Evolutionary conservation across 2,797 vertebrate species (phyloP).

Genomic region (Trematomus bernacchii): DNA sequence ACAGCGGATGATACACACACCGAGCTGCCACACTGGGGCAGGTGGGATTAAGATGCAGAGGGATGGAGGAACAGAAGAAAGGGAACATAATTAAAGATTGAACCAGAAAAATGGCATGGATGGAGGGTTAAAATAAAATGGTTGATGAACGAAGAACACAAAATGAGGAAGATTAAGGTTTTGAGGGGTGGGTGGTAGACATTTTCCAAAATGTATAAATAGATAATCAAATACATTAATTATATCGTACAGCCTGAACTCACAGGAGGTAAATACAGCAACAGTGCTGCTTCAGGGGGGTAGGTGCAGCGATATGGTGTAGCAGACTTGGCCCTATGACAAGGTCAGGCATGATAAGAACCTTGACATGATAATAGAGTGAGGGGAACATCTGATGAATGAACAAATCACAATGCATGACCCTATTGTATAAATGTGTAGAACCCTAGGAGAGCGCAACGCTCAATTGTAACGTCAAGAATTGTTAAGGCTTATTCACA

Average conservation of each 20-base stretch:
- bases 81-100: slow-evolving; percentile 12
- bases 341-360: slow-evolving; percentile 41
- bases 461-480: not conserved
- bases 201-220: slow-evolving; percentile 12
- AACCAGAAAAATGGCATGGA: slow-evolving; percentile 1
- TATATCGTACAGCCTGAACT: slow-evolving; percentile 7
- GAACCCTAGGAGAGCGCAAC: not conserved
- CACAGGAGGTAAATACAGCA: not conserved
- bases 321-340: slow-evolving; percentile 29
- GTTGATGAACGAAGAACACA: slow-evolving; percentile 20
- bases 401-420: slow-evolving; percentile 31
- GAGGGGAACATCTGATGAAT: slow-evolving; percentile 37
- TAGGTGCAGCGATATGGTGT: not conserved
- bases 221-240: not conserved
- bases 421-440: not conserved
- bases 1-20: slow-evolving; percentile 61
- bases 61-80: slow-evolving; percentile 23
- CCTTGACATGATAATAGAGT: slow-evolving; percentile 37
- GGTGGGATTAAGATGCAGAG: slow-evolving; percentile 6
- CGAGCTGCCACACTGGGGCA: slow-evolving; percentile 47
- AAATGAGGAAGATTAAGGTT: not conserved
- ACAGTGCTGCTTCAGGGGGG: not conserved
- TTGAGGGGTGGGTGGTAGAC: not conserved
- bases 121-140: not conserved
- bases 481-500: slow-evolving; percentile 17